phyloP scores from a whole-genome alignment of 1,140 invertebrate genomes.

The Pseudobourletiella spinata region DNA sequence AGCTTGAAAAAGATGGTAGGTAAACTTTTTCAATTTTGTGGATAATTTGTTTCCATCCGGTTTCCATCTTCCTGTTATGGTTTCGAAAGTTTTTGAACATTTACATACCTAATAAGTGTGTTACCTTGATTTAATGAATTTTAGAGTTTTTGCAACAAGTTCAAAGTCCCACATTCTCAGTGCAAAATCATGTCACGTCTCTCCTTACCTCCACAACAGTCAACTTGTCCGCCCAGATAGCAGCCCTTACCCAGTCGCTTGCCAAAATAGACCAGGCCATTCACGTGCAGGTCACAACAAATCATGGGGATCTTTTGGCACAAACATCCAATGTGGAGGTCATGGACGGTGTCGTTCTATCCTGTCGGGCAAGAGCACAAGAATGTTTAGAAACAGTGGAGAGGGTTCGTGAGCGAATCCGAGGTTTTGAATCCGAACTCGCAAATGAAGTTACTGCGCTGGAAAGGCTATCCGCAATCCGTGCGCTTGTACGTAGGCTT shows the following conservation, averaged over 20 bases:
- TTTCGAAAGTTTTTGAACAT: no score
- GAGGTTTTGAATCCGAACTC: not conserved
- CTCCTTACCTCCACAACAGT: slow-evolving; percentile 8
- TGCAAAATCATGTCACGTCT: slow-evolving; percentile 4
- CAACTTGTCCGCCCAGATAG: slow-evolving; percentile 17
- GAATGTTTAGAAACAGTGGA: slow-evolving; percentile 13
- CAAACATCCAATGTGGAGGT: slow-evolving; percentile 34
- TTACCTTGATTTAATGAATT: no score
- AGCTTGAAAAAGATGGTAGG: no score
- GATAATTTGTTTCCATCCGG: no score
- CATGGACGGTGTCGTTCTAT: slow-evolving; percentile 33
- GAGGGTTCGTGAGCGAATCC: not conserved
- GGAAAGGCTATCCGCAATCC: not conserved
- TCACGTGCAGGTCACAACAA: slow-evolving; percentile 18
- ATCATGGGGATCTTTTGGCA: slow-evolving; percentile 33
- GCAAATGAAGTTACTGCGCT: not conserved
- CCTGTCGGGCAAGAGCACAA: slow-evolving; percentile 20
- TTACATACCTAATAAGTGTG: no score
- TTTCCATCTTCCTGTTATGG: no score
- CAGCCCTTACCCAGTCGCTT: slow-evolving; percentile 14
- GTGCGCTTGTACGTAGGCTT: not conserved
- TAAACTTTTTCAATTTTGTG: no score
- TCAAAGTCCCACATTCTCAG: not conserved
- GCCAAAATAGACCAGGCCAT: slow-evolving; percentile 29
- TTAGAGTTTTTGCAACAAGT: not conserved